Percentiles rank a stretch among this genome's conserved stretches.
Evolutionary conservation across 2,113 vertebrate species (phyloP).

Genomic region (Trogon surrucura): DNA sequence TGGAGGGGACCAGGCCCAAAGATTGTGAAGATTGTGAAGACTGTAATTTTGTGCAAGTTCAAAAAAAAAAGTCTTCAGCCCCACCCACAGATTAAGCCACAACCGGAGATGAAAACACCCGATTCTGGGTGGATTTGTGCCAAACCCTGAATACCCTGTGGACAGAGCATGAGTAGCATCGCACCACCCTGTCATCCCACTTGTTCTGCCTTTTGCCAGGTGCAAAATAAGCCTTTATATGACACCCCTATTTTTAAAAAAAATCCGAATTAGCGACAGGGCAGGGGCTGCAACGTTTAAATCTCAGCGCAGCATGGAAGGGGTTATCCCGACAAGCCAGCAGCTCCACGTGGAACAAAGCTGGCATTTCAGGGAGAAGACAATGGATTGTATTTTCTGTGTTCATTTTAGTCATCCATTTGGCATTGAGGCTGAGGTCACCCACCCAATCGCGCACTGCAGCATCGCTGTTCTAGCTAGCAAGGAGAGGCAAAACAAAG

Average conservation of each 20-base stretch:
- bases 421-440: constrained; percentile 58
- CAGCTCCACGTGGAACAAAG: constrained; percentile 45
- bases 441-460: constrained; percentile 17
- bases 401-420: neutral
- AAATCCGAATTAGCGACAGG: rapidly evolving
- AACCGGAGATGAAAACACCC: neutral
- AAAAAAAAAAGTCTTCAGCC: neutral
- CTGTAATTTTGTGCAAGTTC: no score
- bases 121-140: neutral
- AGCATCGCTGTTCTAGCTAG: constrained; percentile 19
- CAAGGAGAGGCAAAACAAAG: constrained; percentile 53
- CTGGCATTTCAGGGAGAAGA: constrained; percentile 45
- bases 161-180: rapidly evolving
- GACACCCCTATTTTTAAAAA: rapidly evolving
- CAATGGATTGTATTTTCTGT: constrained; percentile 45
- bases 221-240: rapidly evolving
- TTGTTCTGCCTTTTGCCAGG: neutral
- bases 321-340: neutral
- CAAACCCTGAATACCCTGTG: rapidly evolving
- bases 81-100: neutral
- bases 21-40: rapidly evolving
- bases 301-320: neutral
- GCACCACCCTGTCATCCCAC: neutral
- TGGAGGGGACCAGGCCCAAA: neutral
- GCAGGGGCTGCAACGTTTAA: neutral